phyloP scores from a whole-genome alignment of 2,113 vertebrate genomes.

The Verasper variegatus region DNA sequence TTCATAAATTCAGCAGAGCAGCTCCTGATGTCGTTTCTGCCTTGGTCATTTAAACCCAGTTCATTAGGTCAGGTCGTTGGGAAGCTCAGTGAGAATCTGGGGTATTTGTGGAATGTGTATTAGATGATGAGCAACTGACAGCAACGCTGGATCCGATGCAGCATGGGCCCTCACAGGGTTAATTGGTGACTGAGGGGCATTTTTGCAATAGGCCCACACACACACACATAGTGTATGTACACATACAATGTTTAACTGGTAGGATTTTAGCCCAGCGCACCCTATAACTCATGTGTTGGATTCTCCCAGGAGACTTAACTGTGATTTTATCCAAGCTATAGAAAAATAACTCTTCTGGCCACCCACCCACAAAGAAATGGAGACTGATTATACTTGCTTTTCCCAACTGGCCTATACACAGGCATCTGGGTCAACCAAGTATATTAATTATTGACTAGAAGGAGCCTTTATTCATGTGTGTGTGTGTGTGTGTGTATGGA shows the following conservation, averaged over 20 bases:
- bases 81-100: slow-evolving; percentile 30
- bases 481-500: not conserved
- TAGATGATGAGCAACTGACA: slow-evolving; percentile 48
- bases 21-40: not conserved
- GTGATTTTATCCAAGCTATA: no score
- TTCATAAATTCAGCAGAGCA: not conserved
- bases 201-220: slow-evolving; percentile 16
- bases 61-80: not conserved
- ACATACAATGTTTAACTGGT: not conserved
- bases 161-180: slow-evolving; percentile 24
- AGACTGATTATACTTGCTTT: slow-evolving; percentile 13
- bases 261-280: no score
- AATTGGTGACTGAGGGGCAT: slow-evolving; percentile 26
- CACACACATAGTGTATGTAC: not conserved
- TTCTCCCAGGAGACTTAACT: not conserved
- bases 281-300: not conserved
- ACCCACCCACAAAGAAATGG: not conserved
- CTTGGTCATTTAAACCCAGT: not conserved
- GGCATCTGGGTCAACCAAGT: slow-evolving; percentile 42
- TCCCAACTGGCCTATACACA: slow-evolving; percentile 6
- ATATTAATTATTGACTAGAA: slow-evolving; percentile 50
- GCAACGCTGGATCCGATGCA: slow-evolving; percentile 23
- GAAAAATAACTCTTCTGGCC: not conserved
- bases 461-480: not conserved
- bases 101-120: slow-evolving; percentile 66